Conservation (phyloP, 1,140 invertebrate species). For the Zaprionus nigranus region DNA sequence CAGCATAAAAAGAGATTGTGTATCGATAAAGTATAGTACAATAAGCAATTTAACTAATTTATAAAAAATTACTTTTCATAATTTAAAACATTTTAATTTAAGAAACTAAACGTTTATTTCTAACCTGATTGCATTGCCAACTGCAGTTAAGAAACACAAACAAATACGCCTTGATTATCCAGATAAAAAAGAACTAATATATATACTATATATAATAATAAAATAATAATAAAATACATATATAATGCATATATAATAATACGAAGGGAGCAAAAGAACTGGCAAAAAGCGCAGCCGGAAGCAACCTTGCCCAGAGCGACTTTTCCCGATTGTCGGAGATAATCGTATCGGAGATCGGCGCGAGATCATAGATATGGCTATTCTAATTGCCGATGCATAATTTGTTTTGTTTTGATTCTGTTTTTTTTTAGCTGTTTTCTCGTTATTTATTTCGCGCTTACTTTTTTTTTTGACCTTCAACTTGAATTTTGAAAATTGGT, state of each 20-base stretch:
- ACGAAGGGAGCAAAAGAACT: slow-evolving; percentile 6
- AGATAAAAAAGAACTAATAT: neutral
- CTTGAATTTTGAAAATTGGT: slow-evolving; percentile 80
- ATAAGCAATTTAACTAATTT: neutral
- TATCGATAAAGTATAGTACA: neutral
- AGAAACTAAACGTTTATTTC: neutral
- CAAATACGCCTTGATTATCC: slow-evolving; percentile 25
- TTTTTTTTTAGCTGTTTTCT: slow-evolving; percentile 17
- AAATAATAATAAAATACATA: no score
- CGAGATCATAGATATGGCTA: slow-evolving; percentile 13
- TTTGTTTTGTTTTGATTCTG: slow-evolving; percentile 16
- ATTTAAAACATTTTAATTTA: neutral
- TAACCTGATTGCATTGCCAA: neutral
- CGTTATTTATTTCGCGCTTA: slow-evolving; percentile 33
- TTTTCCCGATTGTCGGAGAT: slow-evolving; percentile 28
- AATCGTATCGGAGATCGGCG: neutral
- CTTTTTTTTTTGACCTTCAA: slow-evolving; percentile 67
- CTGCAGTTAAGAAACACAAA: neutral
- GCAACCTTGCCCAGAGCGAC: slow-evolving; percentile 15
- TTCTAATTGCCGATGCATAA: slow-evolving; percentile 54
- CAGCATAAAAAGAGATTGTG: neutral
- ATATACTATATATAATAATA: no score
- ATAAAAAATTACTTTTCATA: neutral
- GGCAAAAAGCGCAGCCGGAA: slow-evolving; percentile 20
- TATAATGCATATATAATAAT: neutral